phyloP scores from a whole-genome alignment of 2,888 invertebrate species.

The Ceriagrion tenellum region DNA sequence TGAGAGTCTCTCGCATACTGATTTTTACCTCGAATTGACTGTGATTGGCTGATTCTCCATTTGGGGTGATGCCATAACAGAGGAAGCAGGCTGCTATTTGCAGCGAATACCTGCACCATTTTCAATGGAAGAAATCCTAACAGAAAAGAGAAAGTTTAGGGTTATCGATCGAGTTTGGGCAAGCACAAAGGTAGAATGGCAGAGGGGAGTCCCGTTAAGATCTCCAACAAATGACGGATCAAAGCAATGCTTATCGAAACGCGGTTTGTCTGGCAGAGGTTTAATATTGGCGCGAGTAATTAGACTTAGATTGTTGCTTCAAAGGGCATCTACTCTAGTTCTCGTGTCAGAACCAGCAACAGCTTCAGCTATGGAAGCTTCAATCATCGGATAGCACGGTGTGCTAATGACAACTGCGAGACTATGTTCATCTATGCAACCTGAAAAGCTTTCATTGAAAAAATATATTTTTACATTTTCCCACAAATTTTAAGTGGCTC shows the following conservation, averaged over 20 bases:
- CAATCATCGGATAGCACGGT: background rate
- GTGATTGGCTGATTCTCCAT: too few relatives aligned
- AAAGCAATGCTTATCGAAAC: background rate
- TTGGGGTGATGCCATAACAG: background rate
- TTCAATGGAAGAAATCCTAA: background rate
- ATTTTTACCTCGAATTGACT: too few relatives aligned
- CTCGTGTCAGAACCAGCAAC: background rate
- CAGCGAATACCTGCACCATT: background rate
- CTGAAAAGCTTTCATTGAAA: too few relatives aligned
- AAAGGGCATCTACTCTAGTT: background rate
- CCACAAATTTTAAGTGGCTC: too few relatives aligned
- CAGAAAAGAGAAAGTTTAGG: background rate
- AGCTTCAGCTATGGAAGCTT: background rate
- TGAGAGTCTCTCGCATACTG: too few relatives aligned
- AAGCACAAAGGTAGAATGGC: background rate
- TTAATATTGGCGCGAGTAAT: background rate
- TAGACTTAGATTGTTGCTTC: background rate
- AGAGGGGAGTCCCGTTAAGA: background rate
- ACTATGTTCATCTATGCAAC: background rate
- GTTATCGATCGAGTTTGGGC: background rate
- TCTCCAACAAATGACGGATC: background rate
- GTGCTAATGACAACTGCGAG: background rate
- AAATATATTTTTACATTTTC: too few relatives aligned
- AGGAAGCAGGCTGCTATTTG: background rate
- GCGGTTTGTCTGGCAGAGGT: background rate